Conservation (phyloP, 2,888 invertebrate genomes). For the Darwinula stevensoni region DNA sequence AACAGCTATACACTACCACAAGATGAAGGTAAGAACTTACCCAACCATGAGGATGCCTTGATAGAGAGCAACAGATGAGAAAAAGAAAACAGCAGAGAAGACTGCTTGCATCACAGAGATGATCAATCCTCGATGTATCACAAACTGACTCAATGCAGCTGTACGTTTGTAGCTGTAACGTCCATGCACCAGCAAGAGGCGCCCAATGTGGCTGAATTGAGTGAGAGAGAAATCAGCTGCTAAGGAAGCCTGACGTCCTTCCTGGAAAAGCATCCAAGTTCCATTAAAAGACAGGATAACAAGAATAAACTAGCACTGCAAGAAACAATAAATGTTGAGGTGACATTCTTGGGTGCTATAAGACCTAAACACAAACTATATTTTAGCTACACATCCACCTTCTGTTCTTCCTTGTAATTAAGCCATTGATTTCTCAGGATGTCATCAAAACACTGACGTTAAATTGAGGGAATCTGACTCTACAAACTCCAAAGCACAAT, state of each 20-base stretch:
- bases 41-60: conserved; percentile 99
- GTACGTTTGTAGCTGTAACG: conserved; percentile 76
- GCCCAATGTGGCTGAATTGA: conserved; percentile 49
- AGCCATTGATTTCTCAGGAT: too few relatives aligned
- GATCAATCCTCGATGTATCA: conserved; percentile 90
- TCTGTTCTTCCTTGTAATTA: too few relatives aligned
- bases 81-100: conserved; percentile 95
- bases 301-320: conserved; percentile 3
- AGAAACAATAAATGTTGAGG: conserved; percentile 8
- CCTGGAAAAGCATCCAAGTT: conserved; percentile 17
- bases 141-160: conserved; percentile 89
- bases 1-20: background rate
- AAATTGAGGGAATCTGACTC: too few relatives aligned
- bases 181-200: conserved; percentile 66
- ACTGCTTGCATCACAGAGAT: conserved; percentile 97
- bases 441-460: too few relatives aligned
- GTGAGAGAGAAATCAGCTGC: conserved; percentile 94
- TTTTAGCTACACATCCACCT: too few relatives aligned
- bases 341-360: background rate
- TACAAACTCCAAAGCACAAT: too few relatives aligned
- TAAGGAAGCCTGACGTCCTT: conserved; percentile 66
- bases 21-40: conserved; percentile 16
- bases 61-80: conserved; percentile 87
- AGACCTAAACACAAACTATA: too few relatives aligned
- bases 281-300: too few relatives aligned